Evolutionary conservation across 2,888 invertebrate species (phyloP).

Genomic region (Pammene aurita): DNA sequence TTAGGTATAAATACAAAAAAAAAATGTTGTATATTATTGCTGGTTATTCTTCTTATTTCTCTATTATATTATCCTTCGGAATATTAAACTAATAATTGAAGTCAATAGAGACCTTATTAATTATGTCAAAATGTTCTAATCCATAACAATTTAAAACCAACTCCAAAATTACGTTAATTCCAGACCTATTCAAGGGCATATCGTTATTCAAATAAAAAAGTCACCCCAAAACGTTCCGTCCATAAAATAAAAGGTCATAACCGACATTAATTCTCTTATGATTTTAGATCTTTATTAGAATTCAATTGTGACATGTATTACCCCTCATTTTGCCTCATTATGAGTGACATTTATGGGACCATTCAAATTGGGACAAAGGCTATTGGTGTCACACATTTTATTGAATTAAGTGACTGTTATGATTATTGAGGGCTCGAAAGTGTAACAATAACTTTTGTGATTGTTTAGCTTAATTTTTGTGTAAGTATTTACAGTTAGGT

Average conservation of each 20-base stretch:
- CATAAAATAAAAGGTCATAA: background rate
- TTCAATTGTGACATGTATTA: constrained; percentile 39
- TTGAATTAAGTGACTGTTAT: constrained; percentile 38
- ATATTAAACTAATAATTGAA: too few species aligned
- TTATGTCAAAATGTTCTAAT: too few species aligned
- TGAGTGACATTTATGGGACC: constrained; percentile 49
- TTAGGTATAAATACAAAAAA: too few species aligned
- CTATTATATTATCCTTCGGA: too few species aligned
- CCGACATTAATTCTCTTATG: background rate
- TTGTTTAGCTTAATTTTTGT: background rate
- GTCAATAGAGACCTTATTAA: too few species aligned
- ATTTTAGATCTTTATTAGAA: background rate
- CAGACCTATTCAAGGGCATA: background rate
- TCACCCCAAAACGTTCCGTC: constrained; percentile 39
- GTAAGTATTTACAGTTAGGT: background rate
- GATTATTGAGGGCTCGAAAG: constrained; percentile 34
- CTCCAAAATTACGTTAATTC: too few species aligned
- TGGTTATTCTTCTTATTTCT: too few species aligned
- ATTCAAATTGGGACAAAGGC: constrained; percentile 44
- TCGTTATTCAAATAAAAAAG: constrained; percentile 39
- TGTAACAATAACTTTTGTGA: constrained; percentile 22
- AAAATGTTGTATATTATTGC: too few species aligned
- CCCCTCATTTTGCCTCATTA: constrained; percentile 49
- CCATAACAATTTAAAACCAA: too few species aligned
- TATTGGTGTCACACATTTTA: constrained; percentile 43